Base-by-base conservation (phyloP, 1,140 invertebrate genomes). In the Dreissena rostriformis region DNA sequence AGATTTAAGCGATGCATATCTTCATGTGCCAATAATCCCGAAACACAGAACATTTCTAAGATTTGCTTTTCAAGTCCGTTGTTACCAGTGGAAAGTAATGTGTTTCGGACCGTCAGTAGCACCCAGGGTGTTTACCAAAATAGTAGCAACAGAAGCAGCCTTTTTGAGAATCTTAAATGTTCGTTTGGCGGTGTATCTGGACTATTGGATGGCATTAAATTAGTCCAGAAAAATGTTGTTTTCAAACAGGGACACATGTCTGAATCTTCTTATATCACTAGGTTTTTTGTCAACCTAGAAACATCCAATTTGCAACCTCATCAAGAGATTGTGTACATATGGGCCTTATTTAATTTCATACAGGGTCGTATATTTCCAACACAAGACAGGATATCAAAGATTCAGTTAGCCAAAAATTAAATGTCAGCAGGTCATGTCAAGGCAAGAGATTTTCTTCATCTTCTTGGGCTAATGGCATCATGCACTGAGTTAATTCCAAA, bases 1-100 rank as follows among this genome's bases (percentile, higher is more conserved):
- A 78, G 15, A 75, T 86, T n/a, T 73, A 86, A 63, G 17, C 55
- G 81, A 88, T 65, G 84, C 84, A 19, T 86, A 88, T 68, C 26
- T 88, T 7, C 84, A 88, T 65, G 71, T 86, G 39, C 81, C 81
- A n/a, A 81, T 86, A 7, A 84, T 78, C 53, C 57, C 24, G 49
- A 68, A 55, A 19, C 81, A 86, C 57, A 57, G 66, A 51, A 68
- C 77, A 22, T 86, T 65, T 61, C 76, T 86, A 15, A 61, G 86
- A 8, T 88, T 88, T 67, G 53, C 28, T 53, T 57, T 79, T 17
- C 4, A 72, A 51, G 66, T 68, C 28, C 26, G 68, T 28, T 29
- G 29, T 17, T 82, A 78, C 28, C 73, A 78, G 53, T 87, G 29
- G 39, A 72, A 79, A 82, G 66, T 75, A 29, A 39, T 85, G 15